Evolutionary conservation across 1,140 invertebrate genomes (phyloP).

Genomic region (Bicyclus anynana): DNA sequence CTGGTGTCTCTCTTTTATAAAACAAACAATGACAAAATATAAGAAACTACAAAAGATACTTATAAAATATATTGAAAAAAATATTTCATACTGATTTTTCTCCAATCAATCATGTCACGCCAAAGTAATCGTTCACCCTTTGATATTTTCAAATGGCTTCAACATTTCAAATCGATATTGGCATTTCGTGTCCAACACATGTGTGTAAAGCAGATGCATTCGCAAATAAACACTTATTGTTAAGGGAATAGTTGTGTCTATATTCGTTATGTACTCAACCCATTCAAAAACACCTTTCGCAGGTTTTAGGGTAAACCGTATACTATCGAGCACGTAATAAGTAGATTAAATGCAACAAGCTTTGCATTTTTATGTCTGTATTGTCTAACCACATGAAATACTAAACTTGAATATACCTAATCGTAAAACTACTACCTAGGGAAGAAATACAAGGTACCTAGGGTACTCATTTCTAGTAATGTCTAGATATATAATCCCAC

Average conservation of each 20-base stretch:
- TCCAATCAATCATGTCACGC: not conserved
- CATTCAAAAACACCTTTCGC: slow-evolving; percentile 48
- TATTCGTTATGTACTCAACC: slow-evolving; percentile 39
- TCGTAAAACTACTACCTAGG: no score
- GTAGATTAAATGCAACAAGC: no score
- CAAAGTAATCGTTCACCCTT: not conserved
- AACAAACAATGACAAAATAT: no score
- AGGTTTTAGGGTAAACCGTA: slow-evolving; percentile 31
- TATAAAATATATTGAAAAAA: not conserved
- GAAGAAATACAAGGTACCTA: no score
- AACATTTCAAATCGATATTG: slow-evolving; percentile 1
- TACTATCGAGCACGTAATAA: not conserved
- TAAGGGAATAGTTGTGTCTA: slow-evolving; percentile 26
- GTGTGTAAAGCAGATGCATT: slow-evolving; percentile 45
- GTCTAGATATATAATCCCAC: no score
- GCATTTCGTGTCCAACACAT: slow-evolving; percentile 11
- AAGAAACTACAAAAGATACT: no score
- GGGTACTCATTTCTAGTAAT: no score
- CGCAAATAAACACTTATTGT: slow-evolving; percentile 60
- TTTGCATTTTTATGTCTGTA: no score
- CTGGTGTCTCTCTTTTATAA: no score
- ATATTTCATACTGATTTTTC: not conserved
- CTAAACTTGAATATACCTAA: no score
- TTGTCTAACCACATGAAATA: no score
- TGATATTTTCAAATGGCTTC: not conserved